A percentile compares a stretch with the other conserved stretches of the same genome.
Evolutionary conservation across 2,113 vertebrate genomes (phyloP).

Genomic region (Thunnus maccoyii): DNA sequence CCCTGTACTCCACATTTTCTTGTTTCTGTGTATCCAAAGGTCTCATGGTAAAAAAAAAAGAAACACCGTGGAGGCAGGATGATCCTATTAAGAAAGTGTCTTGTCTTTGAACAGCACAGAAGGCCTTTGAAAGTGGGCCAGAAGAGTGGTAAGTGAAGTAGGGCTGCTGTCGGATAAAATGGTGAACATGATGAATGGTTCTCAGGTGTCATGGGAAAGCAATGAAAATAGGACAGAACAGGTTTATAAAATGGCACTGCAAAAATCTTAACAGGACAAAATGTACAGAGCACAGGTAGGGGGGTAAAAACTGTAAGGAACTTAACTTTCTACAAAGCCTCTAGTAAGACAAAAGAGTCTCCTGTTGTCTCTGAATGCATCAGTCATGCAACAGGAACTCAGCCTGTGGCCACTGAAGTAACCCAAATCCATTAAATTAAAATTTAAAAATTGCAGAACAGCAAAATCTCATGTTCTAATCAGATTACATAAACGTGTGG

Average conservation of each 20-base stretch:
- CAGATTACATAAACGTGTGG: neutral
- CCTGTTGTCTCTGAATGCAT: constrained; percentile 15
- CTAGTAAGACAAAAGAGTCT: constrained; percentile 3
- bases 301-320: constrained; percentile 30
- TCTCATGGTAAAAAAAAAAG: neutral
- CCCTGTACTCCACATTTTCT: neutral
- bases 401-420: constrained; percentile 17
- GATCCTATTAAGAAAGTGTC: constrained; percentile 60
- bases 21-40: neutral
- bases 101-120: constrained; percentile 76
- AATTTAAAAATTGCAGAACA: too few relatives aligned
- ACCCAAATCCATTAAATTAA: constrained; percentile 4
- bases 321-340: constrained; percentile 45
- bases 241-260: constrained; percentile 61
- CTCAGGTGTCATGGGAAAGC: constrained; percentile 80
- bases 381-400: constrained; percentile 22
- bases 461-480: neutral
- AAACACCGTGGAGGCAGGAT: constrained; percentile 15
- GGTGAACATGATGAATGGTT: constrained; percentile 84
- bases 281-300: constrained; percentile 31
- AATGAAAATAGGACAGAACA: constrained; percentile 79
- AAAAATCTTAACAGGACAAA: constrained; percentile 49
- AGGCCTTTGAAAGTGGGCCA: constrained; percentile 82
- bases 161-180: constrained; percentile 74
- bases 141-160: constrained; percentile 73